Percentiles rank a stretch among this genome's conserved stretches.
Conservation (phyloP, 2,113 vertebrate genomes). For the Pyxicephalus adspersus region DNA sequence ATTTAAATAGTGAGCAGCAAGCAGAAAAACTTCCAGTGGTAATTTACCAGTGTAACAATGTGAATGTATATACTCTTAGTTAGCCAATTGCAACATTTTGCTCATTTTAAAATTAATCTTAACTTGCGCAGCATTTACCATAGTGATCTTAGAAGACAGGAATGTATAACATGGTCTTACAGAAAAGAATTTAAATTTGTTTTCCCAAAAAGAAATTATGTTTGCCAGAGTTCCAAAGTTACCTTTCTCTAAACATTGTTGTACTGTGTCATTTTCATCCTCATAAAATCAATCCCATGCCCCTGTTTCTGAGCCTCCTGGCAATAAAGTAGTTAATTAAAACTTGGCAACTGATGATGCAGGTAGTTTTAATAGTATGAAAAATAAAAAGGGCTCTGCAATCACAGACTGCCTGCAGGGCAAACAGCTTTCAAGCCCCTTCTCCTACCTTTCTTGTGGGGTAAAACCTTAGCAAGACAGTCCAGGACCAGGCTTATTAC, state of each 20-base stretch:
- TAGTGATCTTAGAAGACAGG: too few species aligned
- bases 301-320: constrained; percentile 25
- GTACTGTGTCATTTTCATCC: constrained; percentile 13
- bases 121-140: too few species aligned
- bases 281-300: constrained; percentile 19
- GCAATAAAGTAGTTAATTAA: constrained; percentile 47
- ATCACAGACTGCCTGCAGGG: constrained; percentile 54
- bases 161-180: too few species aligned
- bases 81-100: too few species aligned
- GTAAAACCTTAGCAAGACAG: constrained; percentile 43
- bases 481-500: constrained; percentile 47
- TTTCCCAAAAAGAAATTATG: background rate
- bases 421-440: constrained; percentile 44
- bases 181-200: background rate
- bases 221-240: background rate
- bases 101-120: too few species aligned
- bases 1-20: too few species aligned
- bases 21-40: too few species aligned
- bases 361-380: constrained; percentile 54
- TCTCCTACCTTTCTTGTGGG: constrained; percentile 45
- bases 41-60: too few species aligned
- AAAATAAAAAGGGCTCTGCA: constrained; percentile 41
- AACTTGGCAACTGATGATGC: constrained; percentile 43
- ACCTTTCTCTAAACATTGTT: background rate
- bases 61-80: too few species aligned